Evolutionary conservation across 2,113 vertebrate genomes (phyloP).

Genomic region (Hemibagrus wyckioides): DNA sequence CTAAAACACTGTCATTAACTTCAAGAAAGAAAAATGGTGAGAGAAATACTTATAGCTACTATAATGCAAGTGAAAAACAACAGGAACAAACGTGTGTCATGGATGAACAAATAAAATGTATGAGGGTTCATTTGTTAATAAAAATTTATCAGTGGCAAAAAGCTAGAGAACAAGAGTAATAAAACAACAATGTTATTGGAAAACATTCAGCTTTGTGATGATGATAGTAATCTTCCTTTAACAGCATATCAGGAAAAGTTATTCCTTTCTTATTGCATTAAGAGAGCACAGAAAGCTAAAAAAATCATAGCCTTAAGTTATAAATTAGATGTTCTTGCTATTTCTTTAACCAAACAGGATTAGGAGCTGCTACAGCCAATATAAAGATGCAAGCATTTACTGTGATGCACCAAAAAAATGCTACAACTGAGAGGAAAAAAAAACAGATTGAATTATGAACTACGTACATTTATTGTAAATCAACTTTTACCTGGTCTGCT

Average conservation of each 20-base stretch:
- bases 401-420: background rate
- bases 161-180: background rate
- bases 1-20: background rate
- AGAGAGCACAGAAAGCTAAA: background rate
- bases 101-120: background rate
- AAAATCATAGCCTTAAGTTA: background rate
- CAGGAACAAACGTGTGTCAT: background rate
- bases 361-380: background rate
- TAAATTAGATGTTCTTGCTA: background rate
- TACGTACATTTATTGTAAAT: background rate
- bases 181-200: background rate
- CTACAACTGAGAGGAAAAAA: background rate
- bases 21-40: too few relatives aligned
- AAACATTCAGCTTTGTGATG: background rate
- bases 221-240: background rate
- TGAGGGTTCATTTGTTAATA: background rate
- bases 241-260: background rate
- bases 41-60: background rate
- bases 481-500: constrained; percentile 66
- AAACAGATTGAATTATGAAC: background rate
- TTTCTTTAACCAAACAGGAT: background rate
- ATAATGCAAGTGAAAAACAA: background rate
- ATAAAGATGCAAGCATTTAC: background rate
- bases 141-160: background rate
- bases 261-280: background rate